Base-by-base conservation (phyloP, 2,888 invertebrate genomes). In the Hypena proboscidalis region DNA sequence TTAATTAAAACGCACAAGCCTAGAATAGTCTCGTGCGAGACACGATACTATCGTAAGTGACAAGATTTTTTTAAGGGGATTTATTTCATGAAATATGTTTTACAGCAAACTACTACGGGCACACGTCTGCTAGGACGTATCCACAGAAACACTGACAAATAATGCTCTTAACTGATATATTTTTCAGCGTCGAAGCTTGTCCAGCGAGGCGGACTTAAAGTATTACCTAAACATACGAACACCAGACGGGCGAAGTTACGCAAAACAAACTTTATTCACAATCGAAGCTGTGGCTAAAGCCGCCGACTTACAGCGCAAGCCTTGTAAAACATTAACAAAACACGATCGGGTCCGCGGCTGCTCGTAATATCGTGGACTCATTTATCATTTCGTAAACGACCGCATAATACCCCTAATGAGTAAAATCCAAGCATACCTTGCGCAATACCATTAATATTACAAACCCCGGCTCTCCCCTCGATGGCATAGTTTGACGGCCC, bases 391-490 rank as follows among this genome's bases (percentile, higher is more conserved):
- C 65, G 72, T 76, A 80, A 86, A 84, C 81, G 81, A 80, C 79
- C 82, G 77, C 80, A 80, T 87, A 86, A 88, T 84, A 83, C 83
- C 86, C 81, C 81, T 88, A 90, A 90, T 90, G 88, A 87, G 88
- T 86, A 86, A 84, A 88, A 90, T 89, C 88, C 87, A 80, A 77
- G 84, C 87, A 85, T 88, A 86, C 86, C 84, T 87, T 82, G 74
- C 81, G 82, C 78, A 77, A 80, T 84, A 78, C 81, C 85, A 86
- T 89, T 86, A 88, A 87, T 87, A 86, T 84, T 80, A 78, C 80
- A 77, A 77, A 60, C 78, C 76, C 79, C 72, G 66, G 63, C 68
- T 65, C 67, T 70, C 77, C 79, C 76, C 74, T 75, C 71, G 66
- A 61, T 67, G 68, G 63, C 54, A 43, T 67, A 59, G 59, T 59